Base-by-base conservation (phyloP, 2,797 vertebrate genomes). In the Girardinus metallicus region DNA sequence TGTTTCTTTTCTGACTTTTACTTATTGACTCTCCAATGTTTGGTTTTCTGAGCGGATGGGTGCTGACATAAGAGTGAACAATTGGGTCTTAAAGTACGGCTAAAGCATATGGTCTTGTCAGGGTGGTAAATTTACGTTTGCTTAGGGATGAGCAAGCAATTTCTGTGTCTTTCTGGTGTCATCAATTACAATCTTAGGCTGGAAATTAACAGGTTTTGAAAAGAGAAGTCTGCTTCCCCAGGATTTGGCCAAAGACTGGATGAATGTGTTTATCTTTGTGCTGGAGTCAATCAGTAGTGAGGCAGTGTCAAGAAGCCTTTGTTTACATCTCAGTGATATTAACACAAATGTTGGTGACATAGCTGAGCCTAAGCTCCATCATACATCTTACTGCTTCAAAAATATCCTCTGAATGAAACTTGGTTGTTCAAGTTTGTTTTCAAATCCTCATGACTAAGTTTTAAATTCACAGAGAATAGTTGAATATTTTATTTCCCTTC, bases 61-160 rank as follows among this genome's bases (percentile, higher is more conserved):
- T 36, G 49, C 51, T 70, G 82, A 36, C n/a, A 26, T n/a, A 31
- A 80, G 43, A 75, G 34, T 39, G 75, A 80, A 73, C 81, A 75
- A 64, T 71, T 26, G 43, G 66, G 73, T 83, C 78, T 36, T 70
- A 39, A 77, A 80, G 79, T 5, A 43, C 29, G 49, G 41, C 80
- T 78, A 13, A 4, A 81, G 75, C 92, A 89, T 88, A 88, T 83
- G 90, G 85, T 70, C 86, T 77, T 77, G 87, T 83, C 70, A 0
- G 29, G 16, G 46, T 26, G 7, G 49, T 41, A 13, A 60, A 90
- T 89, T 86, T 87, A 89, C 74, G 73, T 79, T 76, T 66, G 68
- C 68, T 77, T 62, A 71, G 78, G 72, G 36, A 82, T 29, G 21
- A 70, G 29, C 62, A 82, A 73, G 66, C 36, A 44, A 1, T 1